These are phyloP conservation scores for Drosophila funebris DNA, from an alignment of 1,140 invertebrate species.

Conservation along the genomic window DNA sequence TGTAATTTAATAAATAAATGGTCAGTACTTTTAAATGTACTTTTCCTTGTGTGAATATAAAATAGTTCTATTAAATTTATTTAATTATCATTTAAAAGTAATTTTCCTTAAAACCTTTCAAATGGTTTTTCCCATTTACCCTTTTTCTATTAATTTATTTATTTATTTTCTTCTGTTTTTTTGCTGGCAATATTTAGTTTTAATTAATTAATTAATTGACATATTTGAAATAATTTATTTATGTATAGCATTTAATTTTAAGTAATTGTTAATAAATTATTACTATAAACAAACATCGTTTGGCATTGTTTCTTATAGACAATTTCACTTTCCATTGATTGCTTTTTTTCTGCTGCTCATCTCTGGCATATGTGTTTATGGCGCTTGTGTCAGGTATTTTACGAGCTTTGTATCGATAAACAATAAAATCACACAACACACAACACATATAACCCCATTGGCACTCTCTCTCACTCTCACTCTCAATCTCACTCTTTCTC, in stretches of 20 bases:
- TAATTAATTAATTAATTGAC: neutral
- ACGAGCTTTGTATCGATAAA: conserved; percentile 78
- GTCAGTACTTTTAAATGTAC: too few species aligned
- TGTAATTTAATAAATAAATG: too few species aligned
- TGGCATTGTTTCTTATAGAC: neutral
- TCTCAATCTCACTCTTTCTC: neutral
- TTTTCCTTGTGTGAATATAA: too few species aligned
- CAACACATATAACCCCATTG: neutral
- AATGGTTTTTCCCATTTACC: too few species aligned
- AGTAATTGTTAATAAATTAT: neutral
- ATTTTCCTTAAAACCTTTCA: too few species aligned
- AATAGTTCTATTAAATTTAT: too few species aligned
- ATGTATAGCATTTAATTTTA: neutral
- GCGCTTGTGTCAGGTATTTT: conserved; percentile 66
- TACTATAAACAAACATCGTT: neutral
- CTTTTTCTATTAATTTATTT: too few species aligned
- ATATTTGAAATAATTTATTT: neutral
- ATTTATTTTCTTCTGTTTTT: too few species aligned
- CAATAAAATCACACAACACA: conserved; percentile 69
- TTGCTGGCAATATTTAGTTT: too few species aligned
- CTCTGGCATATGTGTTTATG: conserved; percentile 30
- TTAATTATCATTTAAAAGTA: too few species aligned
- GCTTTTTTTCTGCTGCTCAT: conserved; percentile 19
- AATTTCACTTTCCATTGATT: neutral
- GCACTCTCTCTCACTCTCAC: neutral